Evolutionary conservation across 2,888 invertebrate species (phyloP).

Genomic region (Paralinhomoeus sp.): DNA sequence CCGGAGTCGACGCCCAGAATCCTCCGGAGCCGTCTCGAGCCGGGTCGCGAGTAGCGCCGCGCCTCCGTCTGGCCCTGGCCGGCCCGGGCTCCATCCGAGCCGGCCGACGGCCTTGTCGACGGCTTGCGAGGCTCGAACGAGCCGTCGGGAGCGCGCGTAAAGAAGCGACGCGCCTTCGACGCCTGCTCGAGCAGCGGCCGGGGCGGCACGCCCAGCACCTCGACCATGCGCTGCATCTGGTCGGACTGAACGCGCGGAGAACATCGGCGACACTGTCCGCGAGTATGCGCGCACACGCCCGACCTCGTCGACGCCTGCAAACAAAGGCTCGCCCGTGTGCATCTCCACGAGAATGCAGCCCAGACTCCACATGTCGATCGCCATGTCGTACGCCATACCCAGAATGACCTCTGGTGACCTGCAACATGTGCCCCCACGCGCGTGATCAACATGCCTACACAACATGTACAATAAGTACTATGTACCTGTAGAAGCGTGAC

Average conservation of each 20-base stretch:
- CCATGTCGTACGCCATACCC: slow-evolving; percentile 92
- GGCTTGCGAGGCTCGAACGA: slow-evolving; percentile 15
- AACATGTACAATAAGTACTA: no score
- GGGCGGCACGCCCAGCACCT: slow-evolving; percentile 93
- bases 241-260: slow-evolving; percentile 44
- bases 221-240: slow-evolving; percentile 99
- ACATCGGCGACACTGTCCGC: no score
- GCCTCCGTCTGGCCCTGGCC: no score
- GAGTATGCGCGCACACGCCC: no score
- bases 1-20: slow-evolving; percentile 78
- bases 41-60: slow-evolving; percentile 56
- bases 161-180: slow-evolving; percentile 76
- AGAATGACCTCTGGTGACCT: slow-evolving; percentile 92
- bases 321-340: slow-evolving; percentile 98
- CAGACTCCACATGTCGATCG: slow-evolving; percentile 99
- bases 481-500: slow-evolving; percentile 42
- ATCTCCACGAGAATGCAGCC: slow-evolving; percentile 98
- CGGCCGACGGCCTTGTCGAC: no score
- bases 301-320: slow-evolving; percentile 87
- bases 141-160: slow-evolving; percentile 44
- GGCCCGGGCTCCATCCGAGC: no score
- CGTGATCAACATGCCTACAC: no score
- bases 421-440: slow-evolving; percentile 41
- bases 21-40: slow-evolving; percentile 73
- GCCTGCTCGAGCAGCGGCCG: slow-evolving; percentile 81